Conservation (phyloP, 2,888 invertebrate genomes). For the Alcis repandata region DNA sequence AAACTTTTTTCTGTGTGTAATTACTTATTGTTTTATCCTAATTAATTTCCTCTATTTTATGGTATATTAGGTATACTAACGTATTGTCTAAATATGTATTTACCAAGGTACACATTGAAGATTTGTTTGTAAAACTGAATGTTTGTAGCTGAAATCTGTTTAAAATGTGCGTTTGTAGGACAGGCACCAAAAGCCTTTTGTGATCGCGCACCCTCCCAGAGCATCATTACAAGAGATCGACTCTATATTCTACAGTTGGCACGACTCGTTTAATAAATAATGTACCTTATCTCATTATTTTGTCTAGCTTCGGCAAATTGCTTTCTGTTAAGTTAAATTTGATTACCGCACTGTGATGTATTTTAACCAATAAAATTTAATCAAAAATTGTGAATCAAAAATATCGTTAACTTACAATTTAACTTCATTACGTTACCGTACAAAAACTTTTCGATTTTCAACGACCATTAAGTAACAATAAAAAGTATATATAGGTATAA, state of each 20-base stretch:
- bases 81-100: conserved; percentile 10
- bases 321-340: neutral
- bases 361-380: conserved; percentile 46
- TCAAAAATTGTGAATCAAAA: conserved; percentile 47
- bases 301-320: conserved; percentile 25
- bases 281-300: conserved; percentile 22
- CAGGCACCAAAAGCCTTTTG: conserved; percentile 43
- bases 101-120: neutral
- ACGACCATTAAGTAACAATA: conserved; percentile 82
- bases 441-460: conserved; percentile 69
- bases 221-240: conserved; percentile 40
- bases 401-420: conserved; percentile 51
- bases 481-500: conserved; percentile 53
- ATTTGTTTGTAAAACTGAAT: conserved; percentile 35
- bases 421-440: conserved; percentile 64
- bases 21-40: conserved; percentile 10
- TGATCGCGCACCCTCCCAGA: conserved; percentile 13
- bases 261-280: conserved; percentile 46
- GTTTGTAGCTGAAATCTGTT: conserved; percentile 41
- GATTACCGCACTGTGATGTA: conserved; percentile 57
- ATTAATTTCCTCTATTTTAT: conserved; percentile 14
- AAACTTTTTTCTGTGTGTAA: conserved; percentile 3
- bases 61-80: conserved; percentile 11
- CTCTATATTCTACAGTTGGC: conserved; percentile 55
- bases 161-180: conserved; percentile 50